phyloP scores from a whole-genome alignment of 1,140 invertebrate species.

The Anastrepha ludens region DNA sequence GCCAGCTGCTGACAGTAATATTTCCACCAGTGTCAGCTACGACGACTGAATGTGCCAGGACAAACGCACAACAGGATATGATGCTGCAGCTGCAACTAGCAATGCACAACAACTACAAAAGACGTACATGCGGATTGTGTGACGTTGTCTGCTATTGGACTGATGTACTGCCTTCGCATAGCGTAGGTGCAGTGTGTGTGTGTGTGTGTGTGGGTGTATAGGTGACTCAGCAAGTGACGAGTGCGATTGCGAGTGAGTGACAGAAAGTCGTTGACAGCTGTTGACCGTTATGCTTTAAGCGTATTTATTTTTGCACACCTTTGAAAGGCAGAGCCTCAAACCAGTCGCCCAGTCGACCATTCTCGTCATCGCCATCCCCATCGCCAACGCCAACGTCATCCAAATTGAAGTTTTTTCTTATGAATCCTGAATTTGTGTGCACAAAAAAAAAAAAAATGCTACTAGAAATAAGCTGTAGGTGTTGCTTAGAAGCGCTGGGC shows the following conservation, averaged over 20 bases:
- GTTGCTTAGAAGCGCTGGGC: conserved; percentile 11
- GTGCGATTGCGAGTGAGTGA: not conserved
- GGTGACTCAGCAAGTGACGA: not conserved
- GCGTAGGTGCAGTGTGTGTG: not conserved
- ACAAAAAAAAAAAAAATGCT: not conserved
- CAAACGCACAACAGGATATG: conserved; percentile 51
- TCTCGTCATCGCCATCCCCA: not conserved
- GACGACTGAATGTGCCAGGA: not conserved
- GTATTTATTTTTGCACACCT: conserved; percentile 44
- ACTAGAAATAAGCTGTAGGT: conserved; percentile 19
- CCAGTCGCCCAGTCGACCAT: not conserved
- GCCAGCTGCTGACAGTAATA: conserved; percentile 32
- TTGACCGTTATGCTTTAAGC: conserved; percentile 39
- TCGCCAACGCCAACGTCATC: not conserved
- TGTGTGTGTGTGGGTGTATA: not conserved
- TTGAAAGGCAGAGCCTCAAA: conserved; percentile 24
- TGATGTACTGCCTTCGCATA: conserved; percentile 8
- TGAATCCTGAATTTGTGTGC: not conserved
- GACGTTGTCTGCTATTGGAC: conserved; percentile 10
- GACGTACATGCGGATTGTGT: conserved; percentile 7
- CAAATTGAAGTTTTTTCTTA: not conserved
- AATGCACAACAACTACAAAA: not conserved
- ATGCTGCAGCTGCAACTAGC: conserved; percentile 15
- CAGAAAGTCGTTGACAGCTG: conserved; percentile 49
- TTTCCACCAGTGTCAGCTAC: conserved; percentile 37